Conservation (phyloP, 2,888 invertebrate genomes). For the Melitaea athalia region DNA sequence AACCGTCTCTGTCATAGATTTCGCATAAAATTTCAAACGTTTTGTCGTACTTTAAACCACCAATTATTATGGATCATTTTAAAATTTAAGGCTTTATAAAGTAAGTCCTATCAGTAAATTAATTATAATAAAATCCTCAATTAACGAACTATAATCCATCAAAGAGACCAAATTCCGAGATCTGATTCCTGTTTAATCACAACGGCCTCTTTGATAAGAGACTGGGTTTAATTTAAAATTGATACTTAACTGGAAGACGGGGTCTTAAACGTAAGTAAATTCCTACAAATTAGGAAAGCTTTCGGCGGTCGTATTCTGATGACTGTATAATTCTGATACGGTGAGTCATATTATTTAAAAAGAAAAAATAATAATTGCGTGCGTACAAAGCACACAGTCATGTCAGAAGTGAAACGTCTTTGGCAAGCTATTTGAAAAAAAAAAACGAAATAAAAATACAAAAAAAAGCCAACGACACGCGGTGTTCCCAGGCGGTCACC, state of each 20-base stretch:
- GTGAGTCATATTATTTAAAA: neutral
- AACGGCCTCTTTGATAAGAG: slow-evolving; percentile 22
- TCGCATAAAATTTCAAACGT: no score
- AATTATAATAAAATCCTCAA: neutral
- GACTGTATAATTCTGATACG: neutral
- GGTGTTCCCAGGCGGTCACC: no score
- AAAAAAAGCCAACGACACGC: no score
- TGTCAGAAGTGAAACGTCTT: no score
- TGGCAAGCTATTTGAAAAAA: no score
- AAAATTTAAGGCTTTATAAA: neutral
- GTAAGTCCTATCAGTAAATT: neutral
- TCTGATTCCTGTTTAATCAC: slow-evolving; percentile 23
- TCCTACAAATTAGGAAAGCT: slow-evolving; percentile 4
- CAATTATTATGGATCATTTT: neutral
- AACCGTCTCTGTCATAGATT: no score
- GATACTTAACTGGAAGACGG: slow-evolving; percentile 4
- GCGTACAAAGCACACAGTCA: no score
- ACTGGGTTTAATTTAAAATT: slow-evolving; percentile 28
- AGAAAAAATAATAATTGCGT: no score
- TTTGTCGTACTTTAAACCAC: no score
- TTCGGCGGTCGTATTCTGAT: slow-evolving; percentile 8
- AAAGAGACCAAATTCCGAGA: slow-evolving; percentile 14
- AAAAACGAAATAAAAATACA: no score
- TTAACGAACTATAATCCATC: slow-evolving; percentile 14
- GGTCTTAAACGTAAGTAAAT: slow-evolving; percentile 13